These are phyloP conservation scores for Phalanger gymnotis DNA, from an alignment of 2,797 vertebrate species.

Conservation along the genomic window DNA sequence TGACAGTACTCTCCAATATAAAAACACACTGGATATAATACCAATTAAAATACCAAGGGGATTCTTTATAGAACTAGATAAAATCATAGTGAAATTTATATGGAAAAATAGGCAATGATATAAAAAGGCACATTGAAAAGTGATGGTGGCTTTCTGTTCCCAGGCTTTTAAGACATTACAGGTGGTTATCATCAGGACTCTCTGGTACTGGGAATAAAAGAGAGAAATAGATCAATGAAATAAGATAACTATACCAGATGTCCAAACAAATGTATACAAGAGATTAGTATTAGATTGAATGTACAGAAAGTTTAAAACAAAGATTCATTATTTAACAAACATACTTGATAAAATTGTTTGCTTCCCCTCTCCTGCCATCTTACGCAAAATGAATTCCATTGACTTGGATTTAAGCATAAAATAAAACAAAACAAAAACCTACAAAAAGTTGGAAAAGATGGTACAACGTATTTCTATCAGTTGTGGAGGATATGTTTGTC, in stretches of 20 bases:
- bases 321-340: background rate
- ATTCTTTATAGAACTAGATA: background rate
- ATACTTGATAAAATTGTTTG: background rate
- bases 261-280: background rate
- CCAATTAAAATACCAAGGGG: background rate
- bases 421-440: background rate
- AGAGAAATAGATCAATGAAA: background rate
- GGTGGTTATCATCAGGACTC: background rate
- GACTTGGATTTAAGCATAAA: background rate
- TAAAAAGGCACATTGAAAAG: background rate
- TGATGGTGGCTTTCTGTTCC: background rate
- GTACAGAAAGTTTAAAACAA: background rate
- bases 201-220: background rate
- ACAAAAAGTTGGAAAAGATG: background rate
- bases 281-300: background rate
- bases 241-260: background rate
- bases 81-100: background rate
- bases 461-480: background rate
- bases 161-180: background rate
- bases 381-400: background rate
- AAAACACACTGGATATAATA: background rate
- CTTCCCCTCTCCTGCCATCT: background rate
- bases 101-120: background rate
- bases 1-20: background rate
- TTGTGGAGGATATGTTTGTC: background rate